A percentile compares a stretch with the other conserved stretches of the same genome.
phyloP scores from a whole-genome alignment of 2,113 vertebrate species.

The Riparia riparia region DNA sequence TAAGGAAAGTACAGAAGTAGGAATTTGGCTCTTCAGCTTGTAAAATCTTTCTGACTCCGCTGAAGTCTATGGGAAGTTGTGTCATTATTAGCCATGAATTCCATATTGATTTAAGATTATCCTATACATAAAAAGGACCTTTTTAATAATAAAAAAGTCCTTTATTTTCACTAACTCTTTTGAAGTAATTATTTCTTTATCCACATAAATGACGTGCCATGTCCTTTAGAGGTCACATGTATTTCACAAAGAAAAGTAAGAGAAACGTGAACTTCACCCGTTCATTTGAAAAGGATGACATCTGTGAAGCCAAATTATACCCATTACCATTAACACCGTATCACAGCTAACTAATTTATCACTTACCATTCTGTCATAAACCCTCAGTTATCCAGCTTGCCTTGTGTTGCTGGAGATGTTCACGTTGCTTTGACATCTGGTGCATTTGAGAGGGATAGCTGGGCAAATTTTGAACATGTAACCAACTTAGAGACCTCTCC shows the following conservation, averaged over 20 bases:
- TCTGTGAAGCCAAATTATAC: constrained; percentile 15
- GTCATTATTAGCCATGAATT: background rate
- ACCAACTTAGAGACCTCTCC: background rate
- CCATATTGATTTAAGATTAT: background rate
- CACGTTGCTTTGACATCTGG: background rate
- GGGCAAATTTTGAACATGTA: background rate
- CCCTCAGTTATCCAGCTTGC: background rate
- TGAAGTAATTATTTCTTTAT: background rate
- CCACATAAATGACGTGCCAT: background rate
- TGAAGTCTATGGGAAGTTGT: background rate
- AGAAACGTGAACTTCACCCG: background rate
- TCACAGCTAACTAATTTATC: background rate
- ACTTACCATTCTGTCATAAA: background rate
- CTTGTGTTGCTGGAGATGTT: background rate
- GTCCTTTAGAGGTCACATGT: background rate
- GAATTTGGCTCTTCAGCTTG: background rate
- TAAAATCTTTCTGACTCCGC: background rate
- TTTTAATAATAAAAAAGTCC: background rate
- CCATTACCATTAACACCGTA: background rate
- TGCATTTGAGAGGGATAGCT: background rate
- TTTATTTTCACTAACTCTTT: background rate
- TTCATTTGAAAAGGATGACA: background rate
- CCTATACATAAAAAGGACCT: background rate
- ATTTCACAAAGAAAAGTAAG: background rate
- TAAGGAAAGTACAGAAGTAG: background rate